phyloP scores from a whole-genome alignment of 2,113 vertebrate species.

The Serinus canaria region DNA sequence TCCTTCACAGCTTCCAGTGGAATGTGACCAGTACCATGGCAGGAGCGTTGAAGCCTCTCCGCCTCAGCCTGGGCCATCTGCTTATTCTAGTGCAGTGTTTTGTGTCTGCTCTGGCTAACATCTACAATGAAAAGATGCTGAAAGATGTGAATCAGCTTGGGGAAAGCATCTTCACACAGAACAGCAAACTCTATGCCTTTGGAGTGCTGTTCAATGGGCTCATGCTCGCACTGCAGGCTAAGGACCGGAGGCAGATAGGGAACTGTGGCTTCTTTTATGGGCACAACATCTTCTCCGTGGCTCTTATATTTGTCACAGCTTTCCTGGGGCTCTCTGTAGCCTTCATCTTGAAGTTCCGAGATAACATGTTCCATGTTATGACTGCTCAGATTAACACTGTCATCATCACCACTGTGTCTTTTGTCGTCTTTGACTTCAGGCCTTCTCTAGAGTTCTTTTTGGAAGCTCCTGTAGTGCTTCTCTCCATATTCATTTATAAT shows the following conservation, averaged over 20 bases:
- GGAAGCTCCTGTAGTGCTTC: conserved; percentile 90
- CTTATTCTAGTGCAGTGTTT: conserved; percentile 93
- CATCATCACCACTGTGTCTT: conserved; percentile 86
- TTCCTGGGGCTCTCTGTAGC: conserved; percentile 92
- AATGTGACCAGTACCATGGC: conserved; percentile 68
- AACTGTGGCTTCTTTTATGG: conserved; percentile 93
- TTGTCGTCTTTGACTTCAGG: conserved; percentile 90
- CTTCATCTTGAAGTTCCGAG: conserved; percentile 96
- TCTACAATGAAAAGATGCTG: conserved; percentile 98
- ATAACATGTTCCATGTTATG: conserved; percentile 99
- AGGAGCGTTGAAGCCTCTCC: conserved; percentile 73
- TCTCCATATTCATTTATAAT: conserved; percentile 96
- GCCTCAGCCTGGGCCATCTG: conserved; percentile 85
- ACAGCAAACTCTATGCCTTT: conserved; percentile 91
- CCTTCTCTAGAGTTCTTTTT: conserved; percentile 93
- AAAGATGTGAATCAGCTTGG: conserved; percentile 88
- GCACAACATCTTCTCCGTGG: conserved; percentile 87
- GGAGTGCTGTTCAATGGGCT: conserved; percentile 90
- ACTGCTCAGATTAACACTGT: conserved; percentile 94
- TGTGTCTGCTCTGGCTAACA: conserved; percentile 93
- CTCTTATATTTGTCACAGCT: conserved; percentile 90
- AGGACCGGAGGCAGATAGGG: conserved; percentile 78
- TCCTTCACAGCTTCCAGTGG: conserved; percentile 78
- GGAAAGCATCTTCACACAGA: conserved; percentile 96
- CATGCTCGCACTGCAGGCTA: conserved; percentile 77